Conservation (phyloP, 2,888 invertebrate species). For the Mycalesis mineus region DNA sequence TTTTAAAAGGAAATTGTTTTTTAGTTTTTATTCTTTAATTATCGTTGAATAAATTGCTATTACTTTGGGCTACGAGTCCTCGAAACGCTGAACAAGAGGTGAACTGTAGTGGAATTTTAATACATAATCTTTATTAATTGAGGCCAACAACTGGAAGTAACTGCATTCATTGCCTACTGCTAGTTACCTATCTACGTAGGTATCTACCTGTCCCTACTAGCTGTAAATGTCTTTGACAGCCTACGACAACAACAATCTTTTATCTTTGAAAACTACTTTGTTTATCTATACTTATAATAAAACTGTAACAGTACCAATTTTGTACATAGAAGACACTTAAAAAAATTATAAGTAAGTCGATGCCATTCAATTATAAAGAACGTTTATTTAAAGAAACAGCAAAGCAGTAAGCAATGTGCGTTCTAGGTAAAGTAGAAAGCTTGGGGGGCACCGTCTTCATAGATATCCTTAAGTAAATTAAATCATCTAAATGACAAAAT, state of each 20-base stretch:
- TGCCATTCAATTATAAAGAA: no score
- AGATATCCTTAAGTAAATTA: no score
- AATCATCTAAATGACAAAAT: no score
- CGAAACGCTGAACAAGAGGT: conserved; percentile 32
- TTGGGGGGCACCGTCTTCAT: no score
- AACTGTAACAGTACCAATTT: no score
- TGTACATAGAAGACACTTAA: no score
- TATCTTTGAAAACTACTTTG: background rate
- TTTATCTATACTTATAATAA: no score
- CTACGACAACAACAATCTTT: background rate
- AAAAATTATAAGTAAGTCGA: no score
- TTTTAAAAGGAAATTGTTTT: conserved; percentile 1
- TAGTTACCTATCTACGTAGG: conserved; percentile 39
- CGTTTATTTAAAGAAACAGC: no score
- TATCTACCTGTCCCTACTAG: background rate
- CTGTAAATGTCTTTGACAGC: background rate
- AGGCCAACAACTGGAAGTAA: conserved; percentile 61
- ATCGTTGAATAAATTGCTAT: conserved; percentile 6
- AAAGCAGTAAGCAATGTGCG: no score
- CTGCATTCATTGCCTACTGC: conserved; percentile 52
- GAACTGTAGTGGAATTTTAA: conserved; percentile 47
- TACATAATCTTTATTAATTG: conserved; percentile 63
- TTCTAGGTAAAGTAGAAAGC: no score
- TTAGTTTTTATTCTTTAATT: background rate
- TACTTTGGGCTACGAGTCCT: conserved; percentile 17